Percentiles rank a stretch among this genome's conserved stretches.
Evolutionary conservation across 2,113 vertebrate genomes (phyloP).

Genomic region (Oryzias javanicus): DNA sequence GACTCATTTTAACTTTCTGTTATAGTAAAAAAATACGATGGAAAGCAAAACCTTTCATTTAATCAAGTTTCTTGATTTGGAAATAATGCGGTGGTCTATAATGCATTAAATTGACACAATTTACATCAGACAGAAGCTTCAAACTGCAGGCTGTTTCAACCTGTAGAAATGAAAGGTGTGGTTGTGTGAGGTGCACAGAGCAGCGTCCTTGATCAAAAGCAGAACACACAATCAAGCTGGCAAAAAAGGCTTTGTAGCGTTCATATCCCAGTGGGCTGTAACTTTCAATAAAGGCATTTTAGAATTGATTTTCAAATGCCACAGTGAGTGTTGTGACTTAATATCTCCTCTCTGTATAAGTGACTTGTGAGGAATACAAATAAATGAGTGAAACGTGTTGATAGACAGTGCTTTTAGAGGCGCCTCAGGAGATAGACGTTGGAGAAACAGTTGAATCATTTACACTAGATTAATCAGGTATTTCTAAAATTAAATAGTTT

Average conservation of each 20-base stretch:
- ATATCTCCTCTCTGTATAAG: slow-evolving; percentile 30
- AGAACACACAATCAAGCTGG: slow-evolving; percentile 13
- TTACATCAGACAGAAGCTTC: slow-evolving; percentile 14
- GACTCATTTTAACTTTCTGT: too few species aligned
- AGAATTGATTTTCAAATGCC: slow-evolving; percentile 43
- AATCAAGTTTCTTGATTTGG: slow-evolving; percentile 5
- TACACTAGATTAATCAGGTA: background rate
- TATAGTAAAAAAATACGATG: background rate
- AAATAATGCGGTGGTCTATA: slow-evolving; percentile 1
- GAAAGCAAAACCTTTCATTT: background rate
- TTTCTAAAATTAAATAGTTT: background rate
- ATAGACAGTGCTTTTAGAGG: slow-evolving; percentile 22
- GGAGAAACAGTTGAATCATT: slow-evolving; percentile 6
- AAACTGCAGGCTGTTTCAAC: slow-evolving; percentile 13
- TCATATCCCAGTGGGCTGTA: slow-evolving; percentile 18
- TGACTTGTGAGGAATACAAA: slow-evolving; percentile 27
- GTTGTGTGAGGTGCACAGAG: background rate
- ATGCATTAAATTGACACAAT: background rate
- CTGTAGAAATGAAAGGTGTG: slow-evolving; percentile 17
- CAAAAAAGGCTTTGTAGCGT: slow-evolving; percentile 26
- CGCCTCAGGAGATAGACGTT: background rate
- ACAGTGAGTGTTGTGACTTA: slow-evolving; percentile 25
- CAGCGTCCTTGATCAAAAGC: slow-evolving; percentile 32
- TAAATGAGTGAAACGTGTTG: slow-evolving; percentile 38
- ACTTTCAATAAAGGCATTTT: slow-evolving; percentile 34